Percentiles rank a stretch among this genome's conserved stretches.
These are phyloP conservation scores for Flexamia atlantica DNA, from an alignment of 2,888 invertebrate genomes.

Conservation along the genomic window DNA sequence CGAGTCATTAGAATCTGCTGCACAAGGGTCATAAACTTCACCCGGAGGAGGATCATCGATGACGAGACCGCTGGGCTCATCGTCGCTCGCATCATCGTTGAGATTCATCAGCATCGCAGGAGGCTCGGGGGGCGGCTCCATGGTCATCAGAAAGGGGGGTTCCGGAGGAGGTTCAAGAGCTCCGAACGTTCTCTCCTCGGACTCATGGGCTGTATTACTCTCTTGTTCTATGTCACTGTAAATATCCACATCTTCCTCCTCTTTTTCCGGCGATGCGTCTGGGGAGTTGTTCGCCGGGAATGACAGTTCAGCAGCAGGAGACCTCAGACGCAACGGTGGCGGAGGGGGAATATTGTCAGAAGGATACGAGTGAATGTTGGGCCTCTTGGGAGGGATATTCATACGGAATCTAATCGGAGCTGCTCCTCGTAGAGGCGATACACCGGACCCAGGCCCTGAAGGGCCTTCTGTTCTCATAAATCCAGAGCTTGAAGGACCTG, in stretches of 20 bases:
- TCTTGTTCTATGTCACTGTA: slow-evolving; percentile 80
- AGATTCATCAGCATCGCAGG: slow-evolving; percentile 74
- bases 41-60: slow-evolving; percentile 77
- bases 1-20: slow-evolving; percentile 59
- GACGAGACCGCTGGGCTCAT: slow-evolving; percentile 79
- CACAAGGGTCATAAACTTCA: slow-evolving; percentile 71
- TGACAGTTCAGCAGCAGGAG: slow-evolving; percentile 63
- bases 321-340: slow-evolving; percentile 66
- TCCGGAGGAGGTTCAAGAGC: slow-evolving; percentile 70
- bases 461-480: slow-evolving; percentile 31
- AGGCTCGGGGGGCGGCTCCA: slow-evolving; percentile 75
- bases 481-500: slow-evolving; percentile 8
- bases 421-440: slow-evolving; percentile 64
- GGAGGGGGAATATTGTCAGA: slow-evolving; percentile 66
- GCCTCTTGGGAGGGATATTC: slow-evolving; percentile 64
- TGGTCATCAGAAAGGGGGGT: slow-evolving; percentile 73
- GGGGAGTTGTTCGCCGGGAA: slow-evolving; percentile 63
- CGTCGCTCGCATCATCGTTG: slow-evolving; percentile 72
- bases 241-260: slow-evolving; percentile 79
- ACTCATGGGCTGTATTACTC: slow-evolving; percentile 71
- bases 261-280: slow-evolving; percentile 69
- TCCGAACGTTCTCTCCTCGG: slow-evolving; percentile 71
- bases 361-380: slow-evolving; percentile 60
- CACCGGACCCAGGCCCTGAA: slow-evolving; percentile 64
- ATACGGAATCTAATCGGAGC: slow-evolving; percentile 69